A percentile compares a stretch with the other conserved stretches of the same genome.
phyloP scores from a whole-genome alignment of 2,797 vertebrate genomes.

The Furcifer pardalis region DNA sequence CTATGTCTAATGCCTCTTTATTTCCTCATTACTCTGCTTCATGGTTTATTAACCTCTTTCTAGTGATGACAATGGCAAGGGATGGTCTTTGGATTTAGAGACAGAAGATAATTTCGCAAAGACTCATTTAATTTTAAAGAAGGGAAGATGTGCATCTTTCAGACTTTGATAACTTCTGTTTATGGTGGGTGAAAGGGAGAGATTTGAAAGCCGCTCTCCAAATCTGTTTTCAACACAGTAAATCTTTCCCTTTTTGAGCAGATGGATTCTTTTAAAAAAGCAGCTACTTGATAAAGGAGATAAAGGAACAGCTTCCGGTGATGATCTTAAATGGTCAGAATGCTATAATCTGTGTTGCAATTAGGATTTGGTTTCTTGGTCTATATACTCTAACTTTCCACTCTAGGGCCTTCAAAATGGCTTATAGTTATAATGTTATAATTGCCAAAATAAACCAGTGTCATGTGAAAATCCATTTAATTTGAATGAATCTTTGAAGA shows the following conservation, averaged over 20 bases:
- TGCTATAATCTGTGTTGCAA: too few relatives aligned
- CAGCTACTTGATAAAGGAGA: not conserved
- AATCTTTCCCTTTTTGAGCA: not conserved
- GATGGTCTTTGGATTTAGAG: conserved; percentile 30
- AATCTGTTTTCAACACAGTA: not conserved
- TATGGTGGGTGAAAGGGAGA: not conserved
- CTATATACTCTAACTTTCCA: too few relatives aligned
- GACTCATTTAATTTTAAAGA: conserved; percentile 46
- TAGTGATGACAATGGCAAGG: not conserved
- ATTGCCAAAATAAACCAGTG: too few relatives aligned
- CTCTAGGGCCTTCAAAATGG: too few relatives aligned
- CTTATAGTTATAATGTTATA: too few relatives aligned
- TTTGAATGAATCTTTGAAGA: too few relatives aligned
- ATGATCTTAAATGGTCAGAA: too few relatives aligned
- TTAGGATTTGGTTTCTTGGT: too few relatives aligned
- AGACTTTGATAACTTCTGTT: conserved; percentile 37
- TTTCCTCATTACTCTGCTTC: conserved; percentile 22
- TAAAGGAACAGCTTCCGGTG: too few relatives aligned
- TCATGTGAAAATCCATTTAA: too few relatives aligned
- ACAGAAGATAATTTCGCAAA: conserved; percentile 11
- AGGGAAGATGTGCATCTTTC: conserved; percentile 30
- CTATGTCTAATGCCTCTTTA: conserved; percentile 28
- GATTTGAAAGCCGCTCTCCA: not conserved
- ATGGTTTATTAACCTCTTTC: conserved; percentile 36
- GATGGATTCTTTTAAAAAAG: not conserved